Conservation (phyloP, 2,888 invertebrate species). For the Sussaba pulchella region DNA sequence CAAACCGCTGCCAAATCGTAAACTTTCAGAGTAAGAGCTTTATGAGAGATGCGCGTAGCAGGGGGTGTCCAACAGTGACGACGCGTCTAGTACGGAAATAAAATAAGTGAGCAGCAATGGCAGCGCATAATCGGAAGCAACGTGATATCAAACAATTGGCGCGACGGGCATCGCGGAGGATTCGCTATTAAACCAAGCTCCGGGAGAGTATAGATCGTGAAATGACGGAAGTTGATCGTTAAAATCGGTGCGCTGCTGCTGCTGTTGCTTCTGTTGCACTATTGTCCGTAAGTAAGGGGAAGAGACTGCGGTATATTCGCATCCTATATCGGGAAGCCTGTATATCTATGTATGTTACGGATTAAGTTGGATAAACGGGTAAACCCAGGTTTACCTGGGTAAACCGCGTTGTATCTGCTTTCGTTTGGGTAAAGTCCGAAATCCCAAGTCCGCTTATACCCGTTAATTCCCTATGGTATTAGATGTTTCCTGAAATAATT, state of each 20-base stretch:
- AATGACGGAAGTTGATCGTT: slow-evolving; percentile 58
- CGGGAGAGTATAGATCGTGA: slow-evolving; percentile 31
- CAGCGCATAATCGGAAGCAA: slow-evolving; percentile 19
- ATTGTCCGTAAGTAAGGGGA: slow-evolving; percentile 7
- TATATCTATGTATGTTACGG: not conserved
- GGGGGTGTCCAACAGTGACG: too few relatives aligned
- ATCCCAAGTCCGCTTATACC: too few relatives aligned
- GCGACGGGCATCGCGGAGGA: slow-evolving; percentile 10
- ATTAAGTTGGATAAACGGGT: too few relatives aligned
- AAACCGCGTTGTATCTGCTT: too few relatives aligned
- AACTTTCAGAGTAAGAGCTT: slow-evolving; percentile 11
- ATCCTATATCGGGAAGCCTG: not conserved
- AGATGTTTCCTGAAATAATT: too few relatives aligned
- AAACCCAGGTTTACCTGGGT: too few relatives aligned
- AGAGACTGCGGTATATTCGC: not conserved
- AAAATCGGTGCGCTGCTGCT: slow-evolving; percentile 41
- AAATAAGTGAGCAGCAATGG: slow-evolving; percentile 15
- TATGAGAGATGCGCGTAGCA: too few relatives aligned
- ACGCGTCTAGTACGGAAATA: too few relatives aligned
- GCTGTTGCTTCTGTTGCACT: not conserved
- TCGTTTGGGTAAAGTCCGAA: too few relatives aligned
- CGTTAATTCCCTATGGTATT: too few relatives aligned
- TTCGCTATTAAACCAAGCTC: slow-evolving; percentile 19
- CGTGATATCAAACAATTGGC: slow-evolving; percentile 18
- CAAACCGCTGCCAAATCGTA: not conserved